A percentile compares a stretch with the other conserved stretches of the same genome.
Conservation (phyloP, 2,113 vertebrate species). For the Scomber japonicus region DNA sequence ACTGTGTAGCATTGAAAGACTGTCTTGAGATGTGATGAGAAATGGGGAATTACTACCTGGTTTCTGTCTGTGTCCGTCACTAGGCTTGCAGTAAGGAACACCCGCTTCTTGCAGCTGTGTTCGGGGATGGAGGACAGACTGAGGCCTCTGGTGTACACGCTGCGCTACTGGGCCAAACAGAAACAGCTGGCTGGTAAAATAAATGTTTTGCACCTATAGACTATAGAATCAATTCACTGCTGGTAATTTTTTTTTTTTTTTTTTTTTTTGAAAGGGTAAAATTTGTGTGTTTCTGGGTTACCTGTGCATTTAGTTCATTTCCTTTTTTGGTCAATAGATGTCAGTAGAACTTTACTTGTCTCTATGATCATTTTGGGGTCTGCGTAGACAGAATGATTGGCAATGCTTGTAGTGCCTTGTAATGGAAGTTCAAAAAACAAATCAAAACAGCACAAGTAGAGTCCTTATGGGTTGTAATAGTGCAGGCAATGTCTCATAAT, state of each 20-base stretch:
- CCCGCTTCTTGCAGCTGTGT: conserved; percentile 90
- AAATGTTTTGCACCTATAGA: neutral
- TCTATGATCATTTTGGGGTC: neutral
- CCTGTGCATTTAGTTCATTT: neutral
- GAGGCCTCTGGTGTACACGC: conserved; percentile 87
- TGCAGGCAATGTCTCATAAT: neutral
- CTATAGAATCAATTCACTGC: too few relatives aligned
- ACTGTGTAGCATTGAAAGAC: neutral
- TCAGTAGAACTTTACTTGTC: conserved; percentile 52
- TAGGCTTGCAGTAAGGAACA: conserved; percentile 93
- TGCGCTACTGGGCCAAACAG: conserved; percentile 92
- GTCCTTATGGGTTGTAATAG: conserved; percentile 8
- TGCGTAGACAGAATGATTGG: neutral
- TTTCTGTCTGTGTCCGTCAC: neutral
- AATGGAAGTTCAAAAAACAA: neutral
- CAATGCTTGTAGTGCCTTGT: neutral
- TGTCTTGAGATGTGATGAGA: neutral
- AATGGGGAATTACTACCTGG: neutral
- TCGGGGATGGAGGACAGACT: conserved; percentile 88
- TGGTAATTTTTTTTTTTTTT: too few relatives aligned
- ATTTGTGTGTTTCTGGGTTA: neutral
- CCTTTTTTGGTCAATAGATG: conserved; percentile 58
- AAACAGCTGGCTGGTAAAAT: conserved; percentile 89
- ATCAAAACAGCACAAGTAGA: neutral
- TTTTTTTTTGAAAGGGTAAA: too few relatives aligned